Percentiles rank a stretch among this genome's conserved stretches.
phyloP scores from a whole-genome alignment of 2,797 vertebrate genomes.

The Steatocranus sp. region DNA sequence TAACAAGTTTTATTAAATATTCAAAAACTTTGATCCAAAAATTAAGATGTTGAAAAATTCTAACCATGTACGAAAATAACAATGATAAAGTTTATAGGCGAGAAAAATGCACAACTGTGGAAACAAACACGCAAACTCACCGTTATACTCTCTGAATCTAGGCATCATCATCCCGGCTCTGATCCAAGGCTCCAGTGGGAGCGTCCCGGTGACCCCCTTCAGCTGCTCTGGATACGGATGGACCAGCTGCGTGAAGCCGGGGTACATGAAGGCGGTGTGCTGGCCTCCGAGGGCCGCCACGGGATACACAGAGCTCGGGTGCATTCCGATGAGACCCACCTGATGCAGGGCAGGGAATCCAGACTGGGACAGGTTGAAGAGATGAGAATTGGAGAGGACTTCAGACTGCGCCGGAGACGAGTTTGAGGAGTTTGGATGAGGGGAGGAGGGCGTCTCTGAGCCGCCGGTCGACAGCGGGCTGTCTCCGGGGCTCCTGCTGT shows the following conservation, averaged over 20 bases:
- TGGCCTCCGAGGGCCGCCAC: conserved; percentile 73
- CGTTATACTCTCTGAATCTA: conserved; percentile 79
- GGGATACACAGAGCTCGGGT: conserved; percentile 71
- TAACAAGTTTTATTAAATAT: not conserved
- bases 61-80: not conserved
- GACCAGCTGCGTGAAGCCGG: conserved; percentile 76
- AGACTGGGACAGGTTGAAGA: conserved; percentile 63
- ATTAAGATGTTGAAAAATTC: not conserved
- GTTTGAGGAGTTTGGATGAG: conserved; percentile 30
- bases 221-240: conserved; percentile 77
- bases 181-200: conserved; percentile 87
- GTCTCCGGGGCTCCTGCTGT: conserved; percentile 53
- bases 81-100: not conserved
- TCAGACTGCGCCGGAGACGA: conserved; percentile 36
- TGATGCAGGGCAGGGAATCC: conserved; percentile 74
- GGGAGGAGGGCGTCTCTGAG: conserved; percentile 73
- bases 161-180: conserved; percentile 84
- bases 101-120: not conserved
- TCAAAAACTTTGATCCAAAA: not conserved
- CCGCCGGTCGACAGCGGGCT: conserved; percentile 62
- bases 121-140: conserved; percentile 53
- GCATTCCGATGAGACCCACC: conserved; percentile 69
- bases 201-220: conserved; percentile 69
- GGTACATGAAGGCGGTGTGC: conserved; percentile 77
- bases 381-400: conserved; percentile 66